Evolutionary conservation across 2,113 vertebrate species (phyloP).

Genomic region (Riparia riparia): DNA sequence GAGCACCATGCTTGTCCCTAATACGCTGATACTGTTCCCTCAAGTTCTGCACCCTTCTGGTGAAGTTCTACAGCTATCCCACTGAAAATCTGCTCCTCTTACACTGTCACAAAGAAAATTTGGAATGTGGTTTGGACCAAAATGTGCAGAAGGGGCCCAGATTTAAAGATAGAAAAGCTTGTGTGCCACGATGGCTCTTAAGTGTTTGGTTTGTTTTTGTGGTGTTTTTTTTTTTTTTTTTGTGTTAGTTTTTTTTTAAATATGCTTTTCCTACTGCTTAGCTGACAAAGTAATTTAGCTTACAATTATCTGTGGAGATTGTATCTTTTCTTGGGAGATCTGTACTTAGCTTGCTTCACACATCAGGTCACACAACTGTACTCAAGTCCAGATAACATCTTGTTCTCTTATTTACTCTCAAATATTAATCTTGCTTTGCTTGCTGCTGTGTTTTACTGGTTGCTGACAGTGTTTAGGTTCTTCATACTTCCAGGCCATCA

Average conservation of each 20-base stretch:
- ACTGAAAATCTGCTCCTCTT: neutral
- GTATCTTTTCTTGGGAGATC: neutral
- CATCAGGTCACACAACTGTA: neutral
- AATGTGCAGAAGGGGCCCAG: neutral
- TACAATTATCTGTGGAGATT: neutral
- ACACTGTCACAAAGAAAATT: neutral
- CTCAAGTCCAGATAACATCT: neutral
- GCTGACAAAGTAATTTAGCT: neutral
- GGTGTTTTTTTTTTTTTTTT: no score
- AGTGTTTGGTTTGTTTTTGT: no score
- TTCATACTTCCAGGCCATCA: neutral
- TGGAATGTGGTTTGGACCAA: neutral
- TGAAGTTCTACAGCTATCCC: fast-evolving
- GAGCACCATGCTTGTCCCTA: neutral
- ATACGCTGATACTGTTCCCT: neutral
- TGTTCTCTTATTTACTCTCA: neutral
- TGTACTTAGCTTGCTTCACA: neutral
- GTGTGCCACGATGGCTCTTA: neutral
- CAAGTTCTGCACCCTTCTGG: neutral
- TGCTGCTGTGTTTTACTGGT: neutral
- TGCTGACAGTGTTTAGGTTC: neutral
- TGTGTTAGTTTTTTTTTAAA: neutral
- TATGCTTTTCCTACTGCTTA: neutral
- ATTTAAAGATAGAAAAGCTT: neutral
- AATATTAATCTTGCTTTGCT: neutral